These are phyloP conservation scores for Deroptyus accipitrinus DNA, from an alignment of 2,113 vertebrate genomes.

Conservation along the genomic window DNA sequence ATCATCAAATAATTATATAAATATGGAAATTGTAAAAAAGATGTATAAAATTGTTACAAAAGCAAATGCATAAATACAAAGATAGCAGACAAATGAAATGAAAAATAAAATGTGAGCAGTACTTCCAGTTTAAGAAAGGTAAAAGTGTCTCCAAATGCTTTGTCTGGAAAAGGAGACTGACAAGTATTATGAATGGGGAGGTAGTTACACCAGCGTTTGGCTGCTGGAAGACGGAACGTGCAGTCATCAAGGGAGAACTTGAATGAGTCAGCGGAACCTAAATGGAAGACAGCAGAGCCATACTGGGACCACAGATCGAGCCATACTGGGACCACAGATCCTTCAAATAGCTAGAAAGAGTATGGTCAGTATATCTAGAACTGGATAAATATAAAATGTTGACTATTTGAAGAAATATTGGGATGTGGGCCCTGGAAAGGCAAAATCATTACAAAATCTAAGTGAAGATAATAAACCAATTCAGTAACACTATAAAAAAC, in stretches of 20 bases:
- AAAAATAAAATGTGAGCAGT: background rate
- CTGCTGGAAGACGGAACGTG: fast-evolving
- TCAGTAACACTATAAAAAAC: background rate
- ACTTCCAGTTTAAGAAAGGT: background rate
- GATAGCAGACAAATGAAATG: background rate
- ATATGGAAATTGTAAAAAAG: background rate
- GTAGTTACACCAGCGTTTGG: background rate
- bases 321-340: background rate
- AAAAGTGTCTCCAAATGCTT: background rate
- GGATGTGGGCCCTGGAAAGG: background rate
- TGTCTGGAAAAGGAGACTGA: background rate
- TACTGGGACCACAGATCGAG: background rate
- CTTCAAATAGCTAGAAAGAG: background rate
- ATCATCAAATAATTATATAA: background rate
- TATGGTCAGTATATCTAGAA: background rate
- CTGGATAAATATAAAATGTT: background rate
- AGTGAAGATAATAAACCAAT: background rate
- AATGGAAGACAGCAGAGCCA: background rate
- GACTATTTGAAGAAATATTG: background rate
- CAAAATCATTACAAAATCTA: background rate
- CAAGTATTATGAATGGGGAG: background rate
- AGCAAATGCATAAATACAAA: background rate
- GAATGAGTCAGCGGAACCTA: background rate
- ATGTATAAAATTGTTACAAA: background rate
- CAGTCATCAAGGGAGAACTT: background rate